Evolutionary conservation across 2,888 invertebrate genomes (phyloP).

Genomic region (Apamea crenata): DNA sequence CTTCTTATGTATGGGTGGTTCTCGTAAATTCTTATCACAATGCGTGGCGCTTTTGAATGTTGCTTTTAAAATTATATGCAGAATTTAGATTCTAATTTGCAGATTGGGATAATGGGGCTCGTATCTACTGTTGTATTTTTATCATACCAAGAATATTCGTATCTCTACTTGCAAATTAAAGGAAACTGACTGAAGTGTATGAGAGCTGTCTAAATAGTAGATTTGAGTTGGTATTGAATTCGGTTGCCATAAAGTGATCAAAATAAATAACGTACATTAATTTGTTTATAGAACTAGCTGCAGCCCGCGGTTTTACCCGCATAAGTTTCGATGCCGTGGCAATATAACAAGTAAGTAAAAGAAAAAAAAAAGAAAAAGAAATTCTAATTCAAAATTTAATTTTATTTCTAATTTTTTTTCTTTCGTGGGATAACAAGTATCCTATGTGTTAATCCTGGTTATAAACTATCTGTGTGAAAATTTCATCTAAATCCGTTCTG

Average conservation of each 20-base stretch:
- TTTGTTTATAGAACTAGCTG: too few relatives aligned
- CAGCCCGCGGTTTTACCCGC: too few relatives aligned
- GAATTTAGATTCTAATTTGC: conserved; percentile 55
- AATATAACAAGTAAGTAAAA: too few relatives aligned
- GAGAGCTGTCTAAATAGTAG: not conserved
- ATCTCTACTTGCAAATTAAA: not conserved
- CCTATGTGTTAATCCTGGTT: too few relatives aligned
- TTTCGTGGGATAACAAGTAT: too few relatives aligned
- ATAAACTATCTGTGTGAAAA: too few relatives aligned
- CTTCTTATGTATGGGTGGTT: conserved; percentile 29
- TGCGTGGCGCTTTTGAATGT: conserved; percentile 27
- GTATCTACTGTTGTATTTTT: conserved; percentile 9
- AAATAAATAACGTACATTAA: too few relatives aligned
- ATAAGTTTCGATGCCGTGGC: too few relatives aligned
- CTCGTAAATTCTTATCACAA: conserved; percentile 53
- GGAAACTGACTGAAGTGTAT: not conserved
- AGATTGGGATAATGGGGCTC: conserved; percentile 22
- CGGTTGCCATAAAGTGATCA: not conserved
- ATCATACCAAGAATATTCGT: not conserved
- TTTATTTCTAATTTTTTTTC: too few relatives aligned
- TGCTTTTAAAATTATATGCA: conserved; percentile 53
- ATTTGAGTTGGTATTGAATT: not conserved
- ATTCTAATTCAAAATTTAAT: too few relatives aligned
- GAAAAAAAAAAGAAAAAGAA: too few relatives aligned
- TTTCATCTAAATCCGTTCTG: too few relatives aligned